A percentile compares a stretch with the other conserved stretches of the same genome.
Conservation (phyloP, 2,797 vertebrate species). For the Momotus momota region DNA sequence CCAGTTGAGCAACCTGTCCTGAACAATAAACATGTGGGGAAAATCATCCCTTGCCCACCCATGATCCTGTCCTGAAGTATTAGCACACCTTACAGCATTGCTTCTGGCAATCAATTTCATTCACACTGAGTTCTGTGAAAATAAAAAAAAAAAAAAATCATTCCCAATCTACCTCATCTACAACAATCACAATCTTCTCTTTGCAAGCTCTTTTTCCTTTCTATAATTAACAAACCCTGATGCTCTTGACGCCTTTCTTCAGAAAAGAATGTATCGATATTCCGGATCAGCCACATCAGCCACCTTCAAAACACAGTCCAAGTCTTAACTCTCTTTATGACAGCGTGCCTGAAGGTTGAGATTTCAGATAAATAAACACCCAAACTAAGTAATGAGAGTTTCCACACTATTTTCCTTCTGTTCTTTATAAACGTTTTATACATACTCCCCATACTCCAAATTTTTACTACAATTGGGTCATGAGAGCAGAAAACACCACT, state of each 20-base stretch:
- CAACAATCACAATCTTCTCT: background rate
- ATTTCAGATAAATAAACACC: background rate
- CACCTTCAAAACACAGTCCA: background rate
- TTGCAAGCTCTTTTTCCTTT: background rate
- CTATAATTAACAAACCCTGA: background rate
- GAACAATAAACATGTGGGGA: background rate
- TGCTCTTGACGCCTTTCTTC: background rate
- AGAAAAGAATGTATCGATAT: background rate
- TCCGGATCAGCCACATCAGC: background rate
- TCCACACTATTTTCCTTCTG: background rate
- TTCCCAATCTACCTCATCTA: background rate
- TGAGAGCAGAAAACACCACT: background rate
- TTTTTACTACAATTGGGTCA: background rate
- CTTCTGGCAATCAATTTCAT: background rate
- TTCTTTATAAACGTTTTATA: background rate
- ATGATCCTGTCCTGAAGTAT: background rate
- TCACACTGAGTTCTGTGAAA: background rate
- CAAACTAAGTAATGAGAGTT: background rate
- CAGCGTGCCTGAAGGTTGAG: background rate
- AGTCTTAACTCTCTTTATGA: background rate
- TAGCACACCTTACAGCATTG: background rate
- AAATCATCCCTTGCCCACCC: background rate
- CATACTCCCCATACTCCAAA: accelerated
- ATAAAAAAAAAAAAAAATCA: background rate
- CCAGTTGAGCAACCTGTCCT: background rate